Evolutionary conservation across 2,888 invertebrate genomes (phyloP), one percentile per base, ranked within the genome.

Genomic region (Theodoxus fluviatilis): DNA sequence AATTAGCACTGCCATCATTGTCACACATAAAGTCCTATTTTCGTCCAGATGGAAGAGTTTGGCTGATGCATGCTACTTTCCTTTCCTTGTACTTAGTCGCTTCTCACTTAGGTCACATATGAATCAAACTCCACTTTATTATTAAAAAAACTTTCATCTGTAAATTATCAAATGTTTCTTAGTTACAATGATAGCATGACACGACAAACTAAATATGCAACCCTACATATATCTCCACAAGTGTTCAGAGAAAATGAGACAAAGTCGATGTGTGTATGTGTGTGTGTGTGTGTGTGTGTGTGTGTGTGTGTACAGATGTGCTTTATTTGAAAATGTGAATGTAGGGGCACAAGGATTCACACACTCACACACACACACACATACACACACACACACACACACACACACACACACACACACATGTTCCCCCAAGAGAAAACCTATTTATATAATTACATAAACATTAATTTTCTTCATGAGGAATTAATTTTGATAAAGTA

Each of bases 251-350:
- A 12, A 57, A 25, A n/a, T 31, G 25, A n/a, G 3, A 22, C 7
- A 25, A 6, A 25, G 31, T 33, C 22, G 25, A 35, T 1, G 7
- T 9, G 35, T 35, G n/a, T n/a, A n/a, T n/a, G n/a, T n/a, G n/a
- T n/a, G n/a, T n/a, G n/a, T n/a, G n/a, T n/a, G 33, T 9, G 61
- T 57, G 3, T 57, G 57, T 15, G 6, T 57, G 31, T 28, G 57
- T 57, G 57, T 28, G 57, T 28, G 28, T 57, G 57, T 57, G 57
- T 57, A 33, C 31, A 33, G 25, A 33, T 57, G 57, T 57, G 57
- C n/a, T 28, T 7, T 57, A 33, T 28, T 28, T 57, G 57, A 9
- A 33, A 31, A 33, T 28, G 57, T 57, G 57, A 9, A 33, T 57
- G 57, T 28, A 33, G 25, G 57, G 6, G 57, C n/a, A n/a, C n/a